Conservation (phyloP, 2,113 vertebrate species). For the Ceyx margarethae region DNA sequence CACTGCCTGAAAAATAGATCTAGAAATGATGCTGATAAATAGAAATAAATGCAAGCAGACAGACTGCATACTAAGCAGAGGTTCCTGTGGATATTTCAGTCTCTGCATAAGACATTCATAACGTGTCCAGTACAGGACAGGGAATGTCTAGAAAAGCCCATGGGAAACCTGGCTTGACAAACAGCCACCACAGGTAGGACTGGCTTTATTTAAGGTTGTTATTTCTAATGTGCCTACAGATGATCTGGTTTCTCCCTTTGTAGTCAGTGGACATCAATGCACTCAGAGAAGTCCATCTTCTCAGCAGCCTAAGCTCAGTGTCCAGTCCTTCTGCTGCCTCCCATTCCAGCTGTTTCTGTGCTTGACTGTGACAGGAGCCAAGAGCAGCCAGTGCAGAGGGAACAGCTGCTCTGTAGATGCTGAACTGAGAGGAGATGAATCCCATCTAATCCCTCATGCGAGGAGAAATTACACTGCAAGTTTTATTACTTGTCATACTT, state of each 20-base stretch:
- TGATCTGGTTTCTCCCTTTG: neutral
- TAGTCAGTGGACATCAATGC: neutral
- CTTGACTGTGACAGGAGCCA: neutral
- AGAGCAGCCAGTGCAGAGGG: neutral
- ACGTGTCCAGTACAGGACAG: neutral
- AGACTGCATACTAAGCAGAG: neutral
- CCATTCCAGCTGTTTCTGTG: neutral
- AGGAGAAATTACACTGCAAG: neutral
- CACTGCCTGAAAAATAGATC: neutral
- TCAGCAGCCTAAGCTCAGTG: neutral
- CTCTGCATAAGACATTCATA: neutral
- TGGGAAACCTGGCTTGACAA: neutral
- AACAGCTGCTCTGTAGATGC: neutral
- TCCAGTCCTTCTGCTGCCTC: neutral
- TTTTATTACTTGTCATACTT: neutral
- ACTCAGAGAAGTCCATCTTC: neutral
- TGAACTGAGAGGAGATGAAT: neutral
- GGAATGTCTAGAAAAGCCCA: neutral
- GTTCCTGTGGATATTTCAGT: neutral
- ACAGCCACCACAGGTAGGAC: neutral
- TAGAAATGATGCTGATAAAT: constrained; percentile 1
- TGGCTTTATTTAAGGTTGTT: neutral
- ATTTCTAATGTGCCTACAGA: neutral
- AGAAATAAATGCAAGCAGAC: neutral
- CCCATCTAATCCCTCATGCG: neutral